Percentiles rank a stretch among this genome's conserved stretches.
Conservation (phyloP, 2,888 invertebrate species). For the Phymatocera aterrima region DNA sequence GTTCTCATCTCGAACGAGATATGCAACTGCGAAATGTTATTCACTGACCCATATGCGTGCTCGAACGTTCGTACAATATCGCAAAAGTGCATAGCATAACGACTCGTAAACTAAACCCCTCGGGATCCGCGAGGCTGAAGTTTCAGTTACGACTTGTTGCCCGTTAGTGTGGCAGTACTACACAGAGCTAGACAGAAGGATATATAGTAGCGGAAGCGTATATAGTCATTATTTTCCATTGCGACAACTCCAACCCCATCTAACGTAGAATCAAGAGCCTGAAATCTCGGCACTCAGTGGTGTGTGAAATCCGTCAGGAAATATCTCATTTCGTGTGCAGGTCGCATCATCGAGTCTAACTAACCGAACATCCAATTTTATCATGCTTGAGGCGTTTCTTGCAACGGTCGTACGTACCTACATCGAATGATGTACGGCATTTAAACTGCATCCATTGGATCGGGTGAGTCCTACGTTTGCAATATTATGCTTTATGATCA, state of each 20-base stretch:
- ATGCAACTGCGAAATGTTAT: background rate
- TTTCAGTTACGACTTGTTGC: slow-evolving; percentile 28
- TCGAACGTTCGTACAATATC: background rate
- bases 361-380: slow-evolving; percentile 65
- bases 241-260: background rate
- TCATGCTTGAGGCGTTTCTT: slow-evolving; percentile 47
- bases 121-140: background rate
- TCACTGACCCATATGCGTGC: background rate
- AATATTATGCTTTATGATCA: background rate
- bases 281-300: slow-evolving; percentile 32
- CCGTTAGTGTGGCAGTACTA: background rate
- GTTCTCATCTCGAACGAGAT: background rate
- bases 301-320: slow-evolving; percentile 51
- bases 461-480: background rate
- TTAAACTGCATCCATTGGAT: background rate
- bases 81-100: background rate
- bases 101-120: slow-evolving; percentile 1
- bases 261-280: slow-evolving; percentile 7
- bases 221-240: slow-evolving; percentile 30
- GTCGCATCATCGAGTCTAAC: slow-evolving; percentile 63
- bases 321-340: slow-evolving; percentile 58
- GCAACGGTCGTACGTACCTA: background rate
- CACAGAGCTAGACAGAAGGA: background rate
- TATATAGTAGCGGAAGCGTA: background rate
- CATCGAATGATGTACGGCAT: background rate